Evolutionary conservation across 2,797 vertebrate genomes (phyloP).

Genomic region (Morus bassanus): DNA sequence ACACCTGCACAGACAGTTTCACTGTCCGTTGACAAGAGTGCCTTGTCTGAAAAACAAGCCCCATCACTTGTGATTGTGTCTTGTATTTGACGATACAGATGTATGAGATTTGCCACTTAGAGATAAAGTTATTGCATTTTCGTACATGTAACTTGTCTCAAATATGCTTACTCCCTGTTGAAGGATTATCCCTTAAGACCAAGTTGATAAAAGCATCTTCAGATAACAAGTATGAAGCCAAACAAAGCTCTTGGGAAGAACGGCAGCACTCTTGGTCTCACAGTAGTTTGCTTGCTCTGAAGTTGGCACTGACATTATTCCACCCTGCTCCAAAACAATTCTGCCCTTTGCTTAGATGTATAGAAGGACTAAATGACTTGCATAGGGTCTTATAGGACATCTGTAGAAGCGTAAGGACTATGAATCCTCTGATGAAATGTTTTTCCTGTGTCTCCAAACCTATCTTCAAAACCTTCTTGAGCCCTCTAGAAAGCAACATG

Average conservation of each 20-base stretch:
- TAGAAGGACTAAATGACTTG: background rate
- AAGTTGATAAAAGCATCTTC: background rate
- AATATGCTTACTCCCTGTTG: background rate
- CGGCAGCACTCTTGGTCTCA: background rate
- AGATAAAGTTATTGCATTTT: background rate
- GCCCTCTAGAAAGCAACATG: background rate
- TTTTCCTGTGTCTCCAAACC: background rate
- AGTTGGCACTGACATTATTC: background rate
- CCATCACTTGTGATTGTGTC: background rate
- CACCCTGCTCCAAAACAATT: background rate
- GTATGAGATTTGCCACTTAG: background rate
- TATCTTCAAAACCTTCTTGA: background rate
- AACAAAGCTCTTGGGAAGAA: background rate
- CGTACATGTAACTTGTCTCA: accelerated
- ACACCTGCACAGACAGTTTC: background rate
- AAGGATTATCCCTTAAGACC: background rate
- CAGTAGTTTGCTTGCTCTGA: background rate
- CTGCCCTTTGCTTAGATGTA: background rate
- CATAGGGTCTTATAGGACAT: background rate
- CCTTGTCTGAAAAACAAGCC: background rate
- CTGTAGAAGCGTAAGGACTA: background rate
- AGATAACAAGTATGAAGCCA: background rate
- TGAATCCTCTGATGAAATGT: background rate
- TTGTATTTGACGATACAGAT: background rate
- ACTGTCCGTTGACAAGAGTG: background rate